Percentiles rank a stretch among this genome's conserved stretches.
phyloP scores from a whole-genome alignment of 2,113 vertebrate species.

The Oceanodroma tethys region DNA sequence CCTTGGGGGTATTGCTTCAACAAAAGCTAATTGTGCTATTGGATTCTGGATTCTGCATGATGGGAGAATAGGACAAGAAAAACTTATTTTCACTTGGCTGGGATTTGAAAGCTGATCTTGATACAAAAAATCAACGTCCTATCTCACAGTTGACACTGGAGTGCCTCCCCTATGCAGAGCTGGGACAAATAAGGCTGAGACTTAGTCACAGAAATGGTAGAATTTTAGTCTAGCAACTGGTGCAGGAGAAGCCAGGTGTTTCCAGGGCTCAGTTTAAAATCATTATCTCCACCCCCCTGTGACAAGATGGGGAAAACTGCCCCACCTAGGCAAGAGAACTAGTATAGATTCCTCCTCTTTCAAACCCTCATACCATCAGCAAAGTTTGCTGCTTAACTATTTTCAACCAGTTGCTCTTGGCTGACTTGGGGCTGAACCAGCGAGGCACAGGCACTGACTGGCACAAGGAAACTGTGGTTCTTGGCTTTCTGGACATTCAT shows the following conservation, averaged over 20 bases:
- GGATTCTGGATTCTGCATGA: not conserved
- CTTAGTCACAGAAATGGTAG: not conserved
- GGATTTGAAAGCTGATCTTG: not conserved
- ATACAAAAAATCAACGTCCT: not conserved
- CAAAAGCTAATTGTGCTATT: not conserved
- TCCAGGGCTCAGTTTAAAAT: not conserved
- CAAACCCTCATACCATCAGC: not conserved
- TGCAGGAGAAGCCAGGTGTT: not conserved
- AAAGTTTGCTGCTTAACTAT: not conserved
- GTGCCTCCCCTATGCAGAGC: not conserved
- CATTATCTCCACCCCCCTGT: fast-evolving
- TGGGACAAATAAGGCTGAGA: not conserved
- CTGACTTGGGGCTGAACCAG: not conserved
- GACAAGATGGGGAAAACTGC: not conserved
- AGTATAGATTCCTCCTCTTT: not conserved
- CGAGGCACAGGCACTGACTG: not conserved
- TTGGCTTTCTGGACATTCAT: not conserved
- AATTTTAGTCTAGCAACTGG: not conserved
- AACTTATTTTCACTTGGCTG: not conserved
- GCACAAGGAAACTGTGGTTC: not conserved
- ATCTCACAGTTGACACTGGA: not conserved
- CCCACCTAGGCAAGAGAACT: not conserved
- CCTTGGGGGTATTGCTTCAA: not conserved
- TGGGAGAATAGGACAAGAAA: not conserved
- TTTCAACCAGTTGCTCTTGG: not conserved